Evolutionary conservation across 2,888 invertebrate species (phyloP), one percentile per base, ranked within the genome.

Genomic region (Volucella zonaria): DNA sequence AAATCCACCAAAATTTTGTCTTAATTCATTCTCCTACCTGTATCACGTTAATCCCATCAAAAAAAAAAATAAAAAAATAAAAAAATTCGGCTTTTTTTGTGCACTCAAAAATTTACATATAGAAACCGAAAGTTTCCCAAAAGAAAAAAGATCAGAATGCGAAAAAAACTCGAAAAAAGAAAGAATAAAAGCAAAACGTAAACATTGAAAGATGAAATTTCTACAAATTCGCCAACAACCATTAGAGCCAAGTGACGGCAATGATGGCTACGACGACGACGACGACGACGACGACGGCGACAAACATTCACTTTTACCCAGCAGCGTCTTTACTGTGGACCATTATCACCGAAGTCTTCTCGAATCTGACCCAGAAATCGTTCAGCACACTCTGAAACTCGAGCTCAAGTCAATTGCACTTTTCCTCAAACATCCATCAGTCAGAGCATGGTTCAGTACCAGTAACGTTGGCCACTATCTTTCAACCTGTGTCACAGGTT

Each of bases 101-200:
- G 12, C 11, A 45, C 14, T 45, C 15, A 18, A 58, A 15, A 1
- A 74, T 83, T 83, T 66, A 59, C 79, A 79, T 83, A 83, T 59
- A 59, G 82, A 83, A 83, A 83, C 70, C 59, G 82, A 83, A 83
- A 83, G 82, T 83, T 79, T 49, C 82, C 38, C 47, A 62, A 64
- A 31, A 1, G 23, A 31, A 31, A 31, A 31, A 61, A 64, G 61
- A 56, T 23, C 14, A 49, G 52, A 58, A 56, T 18, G 23, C 56
- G 42, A 18, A 62, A 38, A 70, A 23, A n/a, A 75, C 54, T 54
- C 31, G 38, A 47, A 40, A 31, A 58, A 43, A 12, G 42, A 45
- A 9, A 52, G 49, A 52, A 78, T 61, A 4, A 31, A 31, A 14
- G 3, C 54, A 40, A 61, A 45, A 54, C 43, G 75, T 52, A 62